Conservation (phyloP, 2,888 invertebrate species). For the Salpingus planirostris region DNA sequence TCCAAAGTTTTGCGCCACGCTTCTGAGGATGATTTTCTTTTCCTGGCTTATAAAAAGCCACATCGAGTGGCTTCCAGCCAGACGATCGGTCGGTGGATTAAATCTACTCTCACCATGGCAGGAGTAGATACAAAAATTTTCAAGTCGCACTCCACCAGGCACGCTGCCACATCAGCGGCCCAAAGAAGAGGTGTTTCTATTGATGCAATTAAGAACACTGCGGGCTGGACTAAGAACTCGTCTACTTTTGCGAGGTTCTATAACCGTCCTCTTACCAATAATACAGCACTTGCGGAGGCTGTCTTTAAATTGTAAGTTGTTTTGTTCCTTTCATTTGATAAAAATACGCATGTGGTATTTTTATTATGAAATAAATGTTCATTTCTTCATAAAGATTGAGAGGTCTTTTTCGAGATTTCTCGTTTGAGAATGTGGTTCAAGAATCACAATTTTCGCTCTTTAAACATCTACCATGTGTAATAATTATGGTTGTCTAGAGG, state of each 20-base stretch:
- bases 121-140: slow-evolving; percentile 17
- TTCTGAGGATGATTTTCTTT: too few species aligned
- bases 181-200: slow-evolving; percentile 17
- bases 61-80: neutral
- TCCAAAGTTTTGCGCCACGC: too few species aligned
- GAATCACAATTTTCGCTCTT: slow-evolving; percentile 1
- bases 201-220: slow-evolving; percentile 14
- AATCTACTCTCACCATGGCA: neutral
- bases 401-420: too few species aligned
- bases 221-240: slow-evolving; percentile 17
- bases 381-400: too few species aligned
- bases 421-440: too few species aligned
- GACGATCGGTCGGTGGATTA: neutral
- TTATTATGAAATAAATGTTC: too few species aligned
- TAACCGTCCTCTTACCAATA: neutral
- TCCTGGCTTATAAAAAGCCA: too few species aligned
- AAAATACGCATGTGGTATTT: too few species aligned
- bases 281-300: neutral
- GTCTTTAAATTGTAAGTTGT: neutral
- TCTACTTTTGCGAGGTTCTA: slow-evolving; percentile 16
- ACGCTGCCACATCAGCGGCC: slow-evolving; percentile 21
- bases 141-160: slow-evolving; percentile 17
- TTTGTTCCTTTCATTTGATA: too few species aligned
- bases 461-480: slow-evolving; percentile 9
- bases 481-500: slow-evolving; percentile 4